Base-by-base conservation (phyloP, 2,113 vertebrate genomes). In the Procapra przewalskii region DNA sequence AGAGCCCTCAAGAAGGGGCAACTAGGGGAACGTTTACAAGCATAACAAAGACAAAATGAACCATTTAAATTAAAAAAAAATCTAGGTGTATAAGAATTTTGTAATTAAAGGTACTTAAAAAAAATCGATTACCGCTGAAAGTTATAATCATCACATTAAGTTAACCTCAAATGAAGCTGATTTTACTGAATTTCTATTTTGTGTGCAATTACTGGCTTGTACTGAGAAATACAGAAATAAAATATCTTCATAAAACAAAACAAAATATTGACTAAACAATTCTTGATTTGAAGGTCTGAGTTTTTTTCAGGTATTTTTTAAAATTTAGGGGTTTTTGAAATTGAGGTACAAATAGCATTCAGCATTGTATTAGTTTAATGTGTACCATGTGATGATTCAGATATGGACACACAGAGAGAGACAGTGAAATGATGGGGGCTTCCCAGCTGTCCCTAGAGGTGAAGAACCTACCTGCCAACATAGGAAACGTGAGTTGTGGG, bases 121-220 rank as follows among this genome's bases (percentile, higher is more conserved):
- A 13, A 77, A 43, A 77, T 75, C 11, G 0, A 43, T 27, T 27
- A 27, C 57, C 59, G 75, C 33, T 92, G 9, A 36, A 95, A 80
- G 13, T 95, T 89, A 75, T 12, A 86, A 3, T 36, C 89, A 1
- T 71, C 31, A 9, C 55, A 64, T 71, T 81, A 71, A 29, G 31
- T 81, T 67, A 59, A 88, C 54, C 57, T 97, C 52, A 89, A 29
- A 64, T 29, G 60, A 54, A 94, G 55, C 23, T 95, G 54, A 36
- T 83, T 95, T 75, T 29, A 75, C 57, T 93, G 33, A 50, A 71
- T 83, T 81, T 21, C 71, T 92, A 6, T 80, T 95, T 57, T n/a
- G 48, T 85, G 45, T 91, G 13, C 33, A 91, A 40, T 84, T 54
- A 21, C 54, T 31, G 54, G 14, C 40, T 95, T 90, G 9, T 57